Percentiles rank a stretch among this genome's conserved stretches.
Evolutionary conservation across 2,113 vertebrate genomes (phyloP).

Genomic region (Bostrychus sinensis): DNA sequence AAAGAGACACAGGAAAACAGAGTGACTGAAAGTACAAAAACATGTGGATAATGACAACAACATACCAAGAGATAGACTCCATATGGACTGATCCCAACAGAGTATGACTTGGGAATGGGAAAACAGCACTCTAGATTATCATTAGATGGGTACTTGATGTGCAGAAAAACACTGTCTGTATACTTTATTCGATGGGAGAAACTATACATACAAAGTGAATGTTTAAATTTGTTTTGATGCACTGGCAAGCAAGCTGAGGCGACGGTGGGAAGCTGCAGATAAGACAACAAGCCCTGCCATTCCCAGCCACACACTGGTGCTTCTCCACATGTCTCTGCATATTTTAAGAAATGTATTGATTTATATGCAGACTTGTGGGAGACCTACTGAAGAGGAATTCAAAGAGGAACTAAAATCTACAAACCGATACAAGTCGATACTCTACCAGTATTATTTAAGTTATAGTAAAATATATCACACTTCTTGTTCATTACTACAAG

Average conservation of each 20-base stretch:
- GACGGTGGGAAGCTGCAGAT: not conserved
- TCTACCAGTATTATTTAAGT: not conserved
- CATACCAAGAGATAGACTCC: constrained; percentile 26
- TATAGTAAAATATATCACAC: not conserved
- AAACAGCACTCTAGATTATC: not conserved
- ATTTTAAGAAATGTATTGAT: constrained; percentile 40
- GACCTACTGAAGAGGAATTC: constrained; percentile 20
- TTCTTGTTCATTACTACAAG: constrained; percentile 8
- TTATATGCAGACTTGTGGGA: constrained; percentile 21
- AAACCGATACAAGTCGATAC: constrained; percentile 22
- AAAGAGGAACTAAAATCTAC: constrained; percentile 32
- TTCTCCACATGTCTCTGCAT: constrained; percentile 22
- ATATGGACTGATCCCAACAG: constrained; percentile 40
- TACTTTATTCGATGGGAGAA: constrained; percentile 18
- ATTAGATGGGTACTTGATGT: not conserved
- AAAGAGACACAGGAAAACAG: constrained; percentile 11
- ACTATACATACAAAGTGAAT: constrained; percentile 15
- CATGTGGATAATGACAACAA: constrained; percentile 40
- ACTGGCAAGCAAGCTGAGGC: not conserved
- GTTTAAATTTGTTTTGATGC: constrained; percentile 28
- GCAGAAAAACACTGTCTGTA: constrained; percentile 7
- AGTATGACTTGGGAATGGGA: not conserved
- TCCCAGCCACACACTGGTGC: constrained; percentile 12
- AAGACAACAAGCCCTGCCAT: not conserved
- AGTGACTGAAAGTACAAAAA: constrained; percentile 25